These are phyloP conservation scores for Lasiommata megera DNA, from an alignment of 2,888 invertebrate species.

Conservation along the genomic window DNA sequence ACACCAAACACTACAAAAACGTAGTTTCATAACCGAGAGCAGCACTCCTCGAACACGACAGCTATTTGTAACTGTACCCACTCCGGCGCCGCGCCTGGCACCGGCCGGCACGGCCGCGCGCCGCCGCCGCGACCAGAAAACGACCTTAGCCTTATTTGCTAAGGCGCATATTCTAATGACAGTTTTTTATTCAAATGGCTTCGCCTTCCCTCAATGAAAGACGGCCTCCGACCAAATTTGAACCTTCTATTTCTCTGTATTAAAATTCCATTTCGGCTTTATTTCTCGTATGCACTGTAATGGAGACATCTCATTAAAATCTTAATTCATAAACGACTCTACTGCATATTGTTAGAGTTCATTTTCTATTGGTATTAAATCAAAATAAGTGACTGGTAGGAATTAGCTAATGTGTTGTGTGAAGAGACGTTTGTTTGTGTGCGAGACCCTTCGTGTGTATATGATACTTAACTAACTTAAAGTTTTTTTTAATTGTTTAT, in stretches of 20 bases:
- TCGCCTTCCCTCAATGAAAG: conserved; percentile 14
- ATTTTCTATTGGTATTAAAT: conserved; percentile 4
- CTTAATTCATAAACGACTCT: conserved; percentile 15
- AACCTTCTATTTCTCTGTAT: conserved; percentile 41
- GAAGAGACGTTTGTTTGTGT: conserved; percentile 43
- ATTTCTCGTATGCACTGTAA: conserved; percentile 14
- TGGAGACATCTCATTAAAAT: conserved; percentile 17
- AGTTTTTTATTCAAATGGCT: conserved; percentile 11
- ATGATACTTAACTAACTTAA: too few relatives aligned
- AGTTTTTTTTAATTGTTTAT: too few relatives aligned
- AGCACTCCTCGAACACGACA: conserved; percentile 41
- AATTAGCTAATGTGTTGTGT: conserved; percentile 45
- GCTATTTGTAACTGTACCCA: conserved; percentile 54
- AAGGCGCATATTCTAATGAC: conserved; percentile 38
- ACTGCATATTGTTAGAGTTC: not conserved
- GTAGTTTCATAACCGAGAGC: conserved; percentile 31
- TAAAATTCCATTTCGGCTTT: conserved; percentile 40
- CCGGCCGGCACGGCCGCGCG: conserved; percentile 56
- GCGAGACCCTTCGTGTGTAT: conserved; percentile 20
- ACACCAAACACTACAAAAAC: conserved; percentile 21
- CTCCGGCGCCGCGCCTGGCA: conserved; percentile 66
- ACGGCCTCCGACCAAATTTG: conserved; percentile 40
- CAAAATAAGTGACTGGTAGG: conserved; percentile 23
- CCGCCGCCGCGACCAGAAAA: conserved; percentile 31
- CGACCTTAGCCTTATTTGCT: conserved; percentile 35